phyloP scores from a whole-genome alignment of 2,888 invertebrate genomes.

The Girardia tigrina region DNA sequence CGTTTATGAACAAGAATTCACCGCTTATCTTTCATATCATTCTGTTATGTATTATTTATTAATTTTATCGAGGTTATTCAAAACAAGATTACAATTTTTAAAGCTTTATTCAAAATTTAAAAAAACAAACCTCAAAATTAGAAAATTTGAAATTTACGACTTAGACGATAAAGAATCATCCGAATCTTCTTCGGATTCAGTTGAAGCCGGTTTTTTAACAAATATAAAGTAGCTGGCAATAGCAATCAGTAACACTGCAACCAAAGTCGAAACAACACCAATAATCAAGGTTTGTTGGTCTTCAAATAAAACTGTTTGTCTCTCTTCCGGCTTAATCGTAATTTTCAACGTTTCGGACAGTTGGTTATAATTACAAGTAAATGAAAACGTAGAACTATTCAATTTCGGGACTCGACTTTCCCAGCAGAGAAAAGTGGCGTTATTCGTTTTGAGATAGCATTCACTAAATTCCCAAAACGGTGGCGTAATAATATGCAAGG shows the following conservation, averaged over 20 bases:
- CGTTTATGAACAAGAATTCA: too few relatives aligned
- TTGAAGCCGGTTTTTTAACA: not conserved
- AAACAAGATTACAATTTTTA: too few relatives aligned
- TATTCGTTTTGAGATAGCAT: not conserved
- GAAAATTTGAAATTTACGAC: not conserved
- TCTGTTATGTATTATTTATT: too few relatives aligned
- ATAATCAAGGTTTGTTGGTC: slow-evolving; percentile 7
- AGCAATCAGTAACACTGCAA: slow-evolving; percentile 3
- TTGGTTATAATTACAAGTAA: not conserved
- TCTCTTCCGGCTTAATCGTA: not conserved
- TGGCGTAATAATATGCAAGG: not conserved
- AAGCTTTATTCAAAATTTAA: too few relatives aligned
- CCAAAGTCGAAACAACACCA: not conserved
- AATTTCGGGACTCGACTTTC: not conserved
- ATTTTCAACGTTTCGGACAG: not conserved
- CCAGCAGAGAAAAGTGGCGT: not conserved
- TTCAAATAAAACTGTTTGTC: not conserved
- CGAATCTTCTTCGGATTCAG: not conserved
- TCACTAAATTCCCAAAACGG: not conserved
- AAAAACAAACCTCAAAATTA: too few relatives aligned
- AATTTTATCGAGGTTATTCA: too few relatives aligned
- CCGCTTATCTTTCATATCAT: too few relatives aligned
- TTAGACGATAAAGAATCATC: not conserved
- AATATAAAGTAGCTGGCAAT: slow-evolving; percentile 12
- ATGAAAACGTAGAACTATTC: not conserved